phyloP scores from a whole-genome alignment of 2,113 vertebrate genomes.

The rat (Rattus norvegicus) region DNA sequence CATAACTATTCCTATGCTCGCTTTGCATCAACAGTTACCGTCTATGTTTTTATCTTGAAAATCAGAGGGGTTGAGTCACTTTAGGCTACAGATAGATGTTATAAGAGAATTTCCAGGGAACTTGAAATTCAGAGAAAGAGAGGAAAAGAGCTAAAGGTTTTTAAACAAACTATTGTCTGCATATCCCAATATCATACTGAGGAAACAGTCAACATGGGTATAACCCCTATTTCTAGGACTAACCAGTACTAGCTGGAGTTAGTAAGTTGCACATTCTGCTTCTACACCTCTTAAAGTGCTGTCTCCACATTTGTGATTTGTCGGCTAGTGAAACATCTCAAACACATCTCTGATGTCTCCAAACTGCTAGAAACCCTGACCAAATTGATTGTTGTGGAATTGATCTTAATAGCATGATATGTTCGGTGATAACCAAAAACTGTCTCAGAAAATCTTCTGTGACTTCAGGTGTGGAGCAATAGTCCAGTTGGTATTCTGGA shows the following conservation, averaged over 20 bases:
- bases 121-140: background rate
- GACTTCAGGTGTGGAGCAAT: background rate
- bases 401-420: background rate
- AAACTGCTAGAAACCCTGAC: background rate
- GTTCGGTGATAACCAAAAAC: background rate
- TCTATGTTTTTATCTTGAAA: background rate
- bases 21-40: background rate
- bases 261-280: background rate
- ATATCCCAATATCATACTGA: background rate
- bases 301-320: background rate
- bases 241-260: background rate
- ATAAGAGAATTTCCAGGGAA: background rate
- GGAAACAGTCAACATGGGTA: background rate
- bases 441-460: background rate
- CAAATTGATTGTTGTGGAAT: no score
- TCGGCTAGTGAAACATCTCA: background rate
- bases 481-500: background rate
- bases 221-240: background rate
- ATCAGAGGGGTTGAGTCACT: background rate
- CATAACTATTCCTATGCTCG: background rate
- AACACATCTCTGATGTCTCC: background rate
- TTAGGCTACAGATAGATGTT: background rate
- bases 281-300: background rate
- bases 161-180: background rate
- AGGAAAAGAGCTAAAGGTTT: background rate